Evolutionary conservation across 37 sponge, comb jelly and placozoan genomes (phyloP).

Genomic region (Halisarca cf. caerulea): DNA sequence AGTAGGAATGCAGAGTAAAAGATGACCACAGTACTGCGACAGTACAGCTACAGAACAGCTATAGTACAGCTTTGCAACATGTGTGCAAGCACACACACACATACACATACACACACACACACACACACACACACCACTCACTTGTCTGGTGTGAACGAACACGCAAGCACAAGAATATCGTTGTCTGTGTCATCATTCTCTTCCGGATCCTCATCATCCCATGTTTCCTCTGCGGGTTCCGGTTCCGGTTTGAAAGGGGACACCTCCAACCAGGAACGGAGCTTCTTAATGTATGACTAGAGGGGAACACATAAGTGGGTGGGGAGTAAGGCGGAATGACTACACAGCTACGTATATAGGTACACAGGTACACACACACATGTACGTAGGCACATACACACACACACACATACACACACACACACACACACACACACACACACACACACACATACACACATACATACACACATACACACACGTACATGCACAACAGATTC

Average conservation of each 20-base stretch:
- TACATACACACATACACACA: too few relatives aligned
- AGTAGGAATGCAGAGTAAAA: neutral
- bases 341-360: too few relatives aligned
- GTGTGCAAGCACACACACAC: too few relatives aligned
- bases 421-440: too few relatives aligned
- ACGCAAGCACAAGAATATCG: slow-evolving; percentile 59
- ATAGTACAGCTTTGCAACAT: neutral
- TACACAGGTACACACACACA: too few relatives aligned
- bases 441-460: too few relatives aligned
- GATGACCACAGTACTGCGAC: neutral
- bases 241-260: slow-evolving; percentile 56
- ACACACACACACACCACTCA: neutral
- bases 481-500: slow-evolving; percentile 84
- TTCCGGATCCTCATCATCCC: slow-evolving; percentile 21
- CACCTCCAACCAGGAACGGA: slow-evolving; percentile 68
- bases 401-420: too few relatives aligned
- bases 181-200: too few relatives aligned
- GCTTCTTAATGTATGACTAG: slow-evolving; percentile 51
- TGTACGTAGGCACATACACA: too few relatives aligned
- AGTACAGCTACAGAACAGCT: slow-evolving; percentile 3
- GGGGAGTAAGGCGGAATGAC: too few relatives aligned
- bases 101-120: neutral
- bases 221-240: slow-evolving; percentile 8
- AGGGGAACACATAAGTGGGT: too few relatives aligned
- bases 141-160: slow-evolving; percentile 69